Evolutionary conservation across 2,888 invertebrate genomes (phyloP), one percentile per base, ranked within the genome.

Genomic region (Drosophila anomalipes): DNA sequence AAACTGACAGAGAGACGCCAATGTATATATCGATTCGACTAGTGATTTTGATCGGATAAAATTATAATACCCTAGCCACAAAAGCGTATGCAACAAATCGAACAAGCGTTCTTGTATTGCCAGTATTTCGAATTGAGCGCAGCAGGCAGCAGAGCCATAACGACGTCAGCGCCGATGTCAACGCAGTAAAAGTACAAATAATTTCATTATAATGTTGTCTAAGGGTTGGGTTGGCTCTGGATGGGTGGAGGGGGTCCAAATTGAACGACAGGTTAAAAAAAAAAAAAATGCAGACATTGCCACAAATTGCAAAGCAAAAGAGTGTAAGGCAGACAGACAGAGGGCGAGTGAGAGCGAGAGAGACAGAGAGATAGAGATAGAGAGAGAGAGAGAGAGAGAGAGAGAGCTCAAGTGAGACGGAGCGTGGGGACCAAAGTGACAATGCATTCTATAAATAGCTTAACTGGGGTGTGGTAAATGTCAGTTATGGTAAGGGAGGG

Each of bases 181-280:
- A 63, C 41, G 71, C 57, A 72, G 72, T 77, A 74, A 87, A 86
- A 85, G 81, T 78, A 85, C 83, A 87, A 82, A 89, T 89, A 89
- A 86, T 86, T 87, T 85, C 83, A 86, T 89, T 86, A 86, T 83
- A 86, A 88, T 86, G 76, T 81, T 74, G 70, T 78, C 81, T 59
- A 58, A 33, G 69, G 58, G 35, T 30, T 28, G 35, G 33, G 51
- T 39, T 39, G 44, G 35, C 19, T 37, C 79, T 30, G 52, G 59
- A n/a, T 44, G 30, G 30, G 14, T 16, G 12, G 12, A n/a, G 37
- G 22, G 26, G 37, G 33, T 12, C 47, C 5, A 39, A 33, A 49
- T 56, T 58, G 60, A 60, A 57, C 58, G 68, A 75, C 79, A 79
- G 73, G 83, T 60, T 57, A n/a, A 33, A 49, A 28, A 41, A 47